These are phyloP conservation scores for Drosophila pegasa DNA, from an alignment of 2,888 invertebrate species.

Conservation along the genomic window DNA sequence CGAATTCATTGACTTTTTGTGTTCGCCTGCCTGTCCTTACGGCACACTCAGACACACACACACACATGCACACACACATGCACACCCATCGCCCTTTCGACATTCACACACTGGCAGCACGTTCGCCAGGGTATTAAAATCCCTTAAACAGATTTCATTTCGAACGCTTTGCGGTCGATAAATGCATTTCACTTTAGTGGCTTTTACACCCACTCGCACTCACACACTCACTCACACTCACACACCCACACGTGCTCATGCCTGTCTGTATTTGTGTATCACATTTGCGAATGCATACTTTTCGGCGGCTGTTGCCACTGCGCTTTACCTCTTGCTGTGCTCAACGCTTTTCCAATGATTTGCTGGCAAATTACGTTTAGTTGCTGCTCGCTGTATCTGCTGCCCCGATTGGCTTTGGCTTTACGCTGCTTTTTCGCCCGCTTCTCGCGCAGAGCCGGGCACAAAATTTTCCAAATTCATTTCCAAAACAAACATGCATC, in stretches of 20 bases:
- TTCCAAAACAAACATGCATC: constrained; percentile 78
- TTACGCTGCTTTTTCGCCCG: constrained; percentile 16
- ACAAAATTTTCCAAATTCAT: constrained; percentile 77
- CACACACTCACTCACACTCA: constrained; percentile 7
- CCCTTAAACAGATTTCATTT: constrained; percentile 83
- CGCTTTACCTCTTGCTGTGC: constrained; percentile 28
- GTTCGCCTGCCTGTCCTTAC: constrained; percentile 52
- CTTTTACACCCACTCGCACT: constrained; percentile 62
- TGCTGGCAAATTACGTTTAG: constrained; percentile 78
- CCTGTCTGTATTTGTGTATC: constrained; percentile 51
- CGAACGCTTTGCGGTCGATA: constrained; percentile 82
- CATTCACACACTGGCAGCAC: constrained; percentile 59
- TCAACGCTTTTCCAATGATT: constrained; percentile 71
- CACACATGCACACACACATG: constrained; percentile 5
- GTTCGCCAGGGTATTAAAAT: constrained; percentile 80
- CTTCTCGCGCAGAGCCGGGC: constrained; percentile 41
- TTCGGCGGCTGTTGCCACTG: constrained; percentile 55
- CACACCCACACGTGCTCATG: constrained; percentile 3
- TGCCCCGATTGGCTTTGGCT: constrained; percentile 27
- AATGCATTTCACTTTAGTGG: constrained; percentile 81
- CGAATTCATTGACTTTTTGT: constrained; percentile 83
- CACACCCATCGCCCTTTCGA: constrained; percentile 1
- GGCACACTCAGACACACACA: constrained; percentile 13
- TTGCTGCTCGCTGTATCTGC: constrained; percentile 56
- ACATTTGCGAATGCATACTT: constrained; percentile 73